phyloP scores from a whole-genome alignment of 1,140 invertebrate species.

The Drosophila hydei region DNA sequence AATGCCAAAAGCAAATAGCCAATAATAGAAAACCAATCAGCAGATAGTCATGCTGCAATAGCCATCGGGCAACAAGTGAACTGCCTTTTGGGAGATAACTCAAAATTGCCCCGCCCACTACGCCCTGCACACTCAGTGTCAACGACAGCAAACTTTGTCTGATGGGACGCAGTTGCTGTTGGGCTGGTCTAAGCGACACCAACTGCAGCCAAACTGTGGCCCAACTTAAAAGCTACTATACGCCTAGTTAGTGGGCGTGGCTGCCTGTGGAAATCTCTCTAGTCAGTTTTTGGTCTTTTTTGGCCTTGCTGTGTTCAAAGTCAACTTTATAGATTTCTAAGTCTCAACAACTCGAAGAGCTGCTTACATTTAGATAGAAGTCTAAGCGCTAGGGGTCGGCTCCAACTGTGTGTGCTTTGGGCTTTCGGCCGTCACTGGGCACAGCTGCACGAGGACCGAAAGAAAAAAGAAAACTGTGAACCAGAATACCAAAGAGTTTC shows the following conservation, averaged over 20 bases:
- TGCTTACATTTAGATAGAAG: conserved; percentile 19
- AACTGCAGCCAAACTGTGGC: conserved; percentile 22
- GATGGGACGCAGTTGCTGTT: not conserved
- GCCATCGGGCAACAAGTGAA: conserved; percentile 59
- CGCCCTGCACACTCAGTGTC: conserved; percentile 41
- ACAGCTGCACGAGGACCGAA: conserved; percentile 56
- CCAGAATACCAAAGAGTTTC: conserved; percentile 51
- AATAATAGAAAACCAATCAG: conserved; percentile 74
- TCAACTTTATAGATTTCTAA: conserved; percentile 71
- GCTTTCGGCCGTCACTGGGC: conserved; percentile 13
- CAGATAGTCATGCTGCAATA: conserved; percentile 52
- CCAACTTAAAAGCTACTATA: conserved; percentile 25
- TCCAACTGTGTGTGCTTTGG: conserved; percentile 13
- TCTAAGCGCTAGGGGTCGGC: not conserved
- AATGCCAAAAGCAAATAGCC: conserved; percentile 66
- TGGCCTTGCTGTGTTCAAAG: conserved; percentile 27
- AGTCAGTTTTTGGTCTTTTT: conserved; percentile 5
- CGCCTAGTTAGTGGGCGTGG: conserved; percentile 31
- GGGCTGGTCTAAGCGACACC: conserved; percentile 3
- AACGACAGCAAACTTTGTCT: conserved; percentile 56
- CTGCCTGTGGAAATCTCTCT: not conserved
- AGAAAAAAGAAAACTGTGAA: conserved; percentile 40
- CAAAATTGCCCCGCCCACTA: not conserved
- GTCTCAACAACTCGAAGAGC: conserved; percentile 23
- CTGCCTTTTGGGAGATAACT: conserved; percentile 47